These are phyloP conservation scores for Chymomyza caudatula DNA, from an alignment of 2,888 invertebrate species.

Conservation along the genomic window DNA sequence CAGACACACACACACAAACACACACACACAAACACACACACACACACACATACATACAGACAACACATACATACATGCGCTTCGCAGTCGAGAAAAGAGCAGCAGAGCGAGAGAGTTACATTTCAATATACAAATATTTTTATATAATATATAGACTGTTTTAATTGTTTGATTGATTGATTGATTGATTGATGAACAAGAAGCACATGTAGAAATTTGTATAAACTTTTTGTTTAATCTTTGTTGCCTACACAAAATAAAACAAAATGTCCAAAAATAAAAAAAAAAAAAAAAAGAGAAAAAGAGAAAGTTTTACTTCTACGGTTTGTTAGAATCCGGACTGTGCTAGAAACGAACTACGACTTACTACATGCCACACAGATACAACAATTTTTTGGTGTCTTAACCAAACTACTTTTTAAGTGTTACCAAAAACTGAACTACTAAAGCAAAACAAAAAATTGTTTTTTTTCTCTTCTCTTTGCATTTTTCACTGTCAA, in stretches of 20 bases:
- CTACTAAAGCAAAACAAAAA: slow-evolving; percentile 52
- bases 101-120: slow-evolving; percentile 27
- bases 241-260: slow-evolving; percentile 1
- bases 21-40: not conserved
- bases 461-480: slow-evolving; percentile 61
- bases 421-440: slow-evolving; percentile 46
- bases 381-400: not conserved
- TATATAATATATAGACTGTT: not conserved
- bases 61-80: slow-evolving; percentile 22
- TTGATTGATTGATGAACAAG: slow-evolving; percentile 12
- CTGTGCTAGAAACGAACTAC: not conserved
- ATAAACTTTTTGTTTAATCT: slow-evolving; percentile 25
- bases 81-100: slow-evolving; percentile 20
- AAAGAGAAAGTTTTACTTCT: not conserved
- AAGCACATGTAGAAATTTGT: slow-evolving; percentile 26
- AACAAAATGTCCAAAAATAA: not conserved
- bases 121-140: not conserved
- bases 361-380: slow-evolving; percentile 7
- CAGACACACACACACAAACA: not conserved
- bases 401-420: slow-evolving; percentile 40
- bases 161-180: slow-evolving; percentile 4
- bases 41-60: slow-evolving; percentile 8
- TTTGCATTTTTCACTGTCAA: slow-evolving; percentile 54
- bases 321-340: not conserved
- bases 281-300: no score